Evolutionary conservation across 1,140 invertebrate species (phyloP).

Genomic region (Trypoxylus dichotomus): DNA sequence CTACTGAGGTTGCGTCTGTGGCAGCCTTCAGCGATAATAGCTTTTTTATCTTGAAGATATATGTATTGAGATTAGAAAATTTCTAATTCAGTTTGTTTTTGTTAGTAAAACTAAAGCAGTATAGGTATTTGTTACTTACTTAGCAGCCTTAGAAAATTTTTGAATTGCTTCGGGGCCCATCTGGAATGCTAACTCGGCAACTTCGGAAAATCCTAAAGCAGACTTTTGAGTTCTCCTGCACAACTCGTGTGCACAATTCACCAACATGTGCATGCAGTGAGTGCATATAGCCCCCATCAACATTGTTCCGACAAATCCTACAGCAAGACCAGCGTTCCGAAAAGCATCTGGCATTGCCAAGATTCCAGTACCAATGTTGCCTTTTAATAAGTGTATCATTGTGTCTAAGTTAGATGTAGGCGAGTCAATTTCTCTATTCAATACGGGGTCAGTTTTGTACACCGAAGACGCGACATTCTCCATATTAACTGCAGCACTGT

Average conservation of each 20-base stretch:
- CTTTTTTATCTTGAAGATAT: too few relatives aligned
- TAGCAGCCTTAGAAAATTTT: constrained; percentile 65
- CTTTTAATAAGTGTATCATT: constrained; percentile 78
- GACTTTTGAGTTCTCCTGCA: constrained; percentile 66
- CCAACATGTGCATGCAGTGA: constrained; percentile 86
- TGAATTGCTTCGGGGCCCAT: constrained; percentile 68
- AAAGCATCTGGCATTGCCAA: constrained; percentile 83
- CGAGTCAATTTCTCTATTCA: constrained; percentile 69
- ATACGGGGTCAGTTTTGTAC: constrained; percentile 61
- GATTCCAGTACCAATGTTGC: constrained; percentile 64
- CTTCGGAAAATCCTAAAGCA: constrained; percentile 72
- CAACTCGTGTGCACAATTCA: constrained; percentile 71
- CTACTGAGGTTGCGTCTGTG: too few relatives aligned
- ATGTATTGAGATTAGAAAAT: too few relatives aligned
- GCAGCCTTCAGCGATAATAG: too few relatives aligned
- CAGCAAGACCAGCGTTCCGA: constrained; percentile 75
- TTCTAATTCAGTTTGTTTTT: too few relatives aligned
- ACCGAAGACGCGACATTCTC: constrained; percentile 49
- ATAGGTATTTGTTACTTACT: constrained; percentile 53
- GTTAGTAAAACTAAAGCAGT: too few relatives aligned
- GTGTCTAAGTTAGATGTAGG: constrained; percentile 82
- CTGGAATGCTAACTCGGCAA: constrained; percentile 70
- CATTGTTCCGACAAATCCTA: constrained; percentile 72
- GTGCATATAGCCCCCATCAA: constrained; percentile 79
- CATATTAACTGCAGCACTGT: constrained; percentile 42